Base-by-base conservation (phyloP, 1,140 invertebrate genomes). In the Diachasmimorpha longicaudata region DNA sequence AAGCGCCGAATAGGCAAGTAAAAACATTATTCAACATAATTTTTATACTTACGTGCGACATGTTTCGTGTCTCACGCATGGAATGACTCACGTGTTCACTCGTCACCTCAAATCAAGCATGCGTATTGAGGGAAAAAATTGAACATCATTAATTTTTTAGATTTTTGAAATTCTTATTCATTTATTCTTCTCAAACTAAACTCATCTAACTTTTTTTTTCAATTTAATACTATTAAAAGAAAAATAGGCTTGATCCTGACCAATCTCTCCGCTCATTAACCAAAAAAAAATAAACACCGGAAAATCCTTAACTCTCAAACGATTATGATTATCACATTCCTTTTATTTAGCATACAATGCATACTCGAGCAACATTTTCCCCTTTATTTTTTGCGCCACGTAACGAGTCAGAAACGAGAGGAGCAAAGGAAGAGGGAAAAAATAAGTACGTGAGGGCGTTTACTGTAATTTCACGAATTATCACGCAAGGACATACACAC, bases 391-490 rank as follows among this genome's bases (percentile, higher is more conserved):
- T 23, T 63, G 58, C 23, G 4, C 19, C 23, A 25, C 58, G 31
- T 23, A 8, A 6, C 55, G 13, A 39, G 36, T 70, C 23, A 25
- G 46, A 55, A 23, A 48, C 23, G 3, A 23, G 68, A 70, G 39
- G 69, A 75, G 44, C 68, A 73, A 44, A 21, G 42, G n/a, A n/a
- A n/a, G n/a, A n/a, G 55, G n/a, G 25, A 37, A 52, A 77, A 73
- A 73, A 77, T 46, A 73, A 73, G 44, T 70, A 63, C 14, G 16
- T 21, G 72, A 75, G 73, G 73, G 73, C 70, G 71, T 77, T 77
- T 71, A 70, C 76, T 77, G 66, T 70, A 73, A 76, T 76, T 76
- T 76, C 75, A 55, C 70, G 46, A 70, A 42, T 77, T 77, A 77
- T 77, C 76, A 77, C 76, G 76, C 71, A 63, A 77, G 63, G 70